These are phyloP conservation scores for Oenanthe melanoleuca DNA, from an alignment of 2,113 vertebrate genomes.

Conservation along the genomic window DNA sequence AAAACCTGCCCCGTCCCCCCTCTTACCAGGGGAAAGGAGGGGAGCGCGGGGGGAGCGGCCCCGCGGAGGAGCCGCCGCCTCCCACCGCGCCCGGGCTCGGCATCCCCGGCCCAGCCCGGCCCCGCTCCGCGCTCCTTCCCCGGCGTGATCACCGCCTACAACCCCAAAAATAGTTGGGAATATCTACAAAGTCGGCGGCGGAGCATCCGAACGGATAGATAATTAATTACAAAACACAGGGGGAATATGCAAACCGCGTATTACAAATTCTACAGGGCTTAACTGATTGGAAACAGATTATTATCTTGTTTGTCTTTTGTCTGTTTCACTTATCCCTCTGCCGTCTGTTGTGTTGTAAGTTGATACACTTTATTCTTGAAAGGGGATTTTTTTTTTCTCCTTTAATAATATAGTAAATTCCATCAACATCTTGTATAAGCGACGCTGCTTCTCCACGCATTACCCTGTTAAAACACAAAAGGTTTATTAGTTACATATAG, in stretches of 20 bases:
- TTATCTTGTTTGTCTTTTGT: slow-evolving; percentile 82
- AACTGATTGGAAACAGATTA: slow-evolving; percentile 84
- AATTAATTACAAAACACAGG: slow-evolving; percentile 80
- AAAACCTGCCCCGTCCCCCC: slow-evolving; percentile 71
- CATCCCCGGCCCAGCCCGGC: neutral
- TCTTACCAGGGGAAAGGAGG: slow-evolving; percentile 9
- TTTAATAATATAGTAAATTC: slow-evolving; percentile 66
- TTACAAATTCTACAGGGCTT: slow-evolving; percentile 80
- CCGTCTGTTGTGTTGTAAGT: slow-evolving; percentile 75
- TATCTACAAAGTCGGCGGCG: slow-evolving; percentile 15
- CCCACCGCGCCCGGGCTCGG: neutral
- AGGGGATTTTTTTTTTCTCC: slow-evolving; percentile 53
- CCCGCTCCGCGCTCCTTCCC: neutral
- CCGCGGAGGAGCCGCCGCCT: neutral
- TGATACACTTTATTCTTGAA: slow-evolving; percentile 74
- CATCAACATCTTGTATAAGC: slow-evolving; percentile 63
- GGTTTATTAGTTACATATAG: slow-evolving; percentile 73
- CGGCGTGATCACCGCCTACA: neutral
- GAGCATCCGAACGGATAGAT: slow-evolving; percentile 61
- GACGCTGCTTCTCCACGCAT: slow-evolving; percentile 57
- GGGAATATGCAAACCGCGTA: slow-evolving; percentile 76
- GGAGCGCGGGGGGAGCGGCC: neutral
- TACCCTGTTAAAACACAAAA: slow-evolving; percentile 75
- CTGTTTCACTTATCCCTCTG: slow-evolving; percentile 77
- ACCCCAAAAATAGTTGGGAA: slow-evolving; percentile 35